A percentile compares a stretch with the other conserved stretches of the same genome.
Conservation (phyloP, 2,113 vertebrate species). For the Tonatia bakeri region DNA sequence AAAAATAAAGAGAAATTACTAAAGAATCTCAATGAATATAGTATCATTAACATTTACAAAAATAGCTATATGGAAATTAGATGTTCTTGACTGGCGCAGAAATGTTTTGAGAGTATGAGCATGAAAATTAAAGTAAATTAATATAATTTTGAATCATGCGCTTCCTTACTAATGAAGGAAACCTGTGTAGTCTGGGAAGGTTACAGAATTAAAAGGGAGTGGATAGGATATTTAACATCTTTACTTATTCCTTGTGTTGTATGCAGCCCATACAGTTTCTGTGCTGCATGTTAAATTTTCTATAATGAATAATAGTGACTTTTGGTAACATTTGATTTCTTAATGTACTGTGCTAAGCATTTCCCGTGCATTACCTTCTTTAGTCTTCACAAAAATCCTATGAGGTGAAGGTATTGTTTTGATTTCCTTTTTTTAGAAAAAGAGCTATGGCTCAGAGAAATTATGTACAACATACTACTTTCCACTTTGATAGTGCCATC, state of each 20-base stretch:
- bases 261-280: not conserved
- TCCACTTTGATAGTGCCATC: not conserved
- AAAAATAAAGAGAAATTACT: not conserved
- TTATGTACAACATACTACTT: not conserved
- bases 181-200: not conserved
- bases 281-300: not conserved
- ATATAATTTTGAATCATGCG: not conserved
- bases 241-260: not conserved
- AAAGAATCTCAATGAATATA: not conserved
- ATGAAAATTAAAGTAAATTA: not conserved
- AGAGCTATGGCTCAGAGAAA: not conserved
- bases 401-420: not conserved
- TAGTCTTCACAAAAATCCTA: not conserved
- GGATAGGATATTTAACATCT: slow-evolving; percentile 15
- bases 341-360: not conserved
- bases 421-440: not conserved
- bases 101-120: not conserved
- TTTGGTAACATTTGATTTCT: not conserved
- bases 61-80: slow-evolving; percentile 20
- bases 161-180: not conserved
- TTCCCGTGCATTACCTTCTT: not conserved
- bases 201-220: not conserved
- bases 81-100: not conserved
- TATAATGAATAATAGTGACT: not conserved
- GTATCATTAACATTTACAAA: not conserved